Conservation (phyloP, 2,113 vertebrate species). For the Grus americana region DNA sequence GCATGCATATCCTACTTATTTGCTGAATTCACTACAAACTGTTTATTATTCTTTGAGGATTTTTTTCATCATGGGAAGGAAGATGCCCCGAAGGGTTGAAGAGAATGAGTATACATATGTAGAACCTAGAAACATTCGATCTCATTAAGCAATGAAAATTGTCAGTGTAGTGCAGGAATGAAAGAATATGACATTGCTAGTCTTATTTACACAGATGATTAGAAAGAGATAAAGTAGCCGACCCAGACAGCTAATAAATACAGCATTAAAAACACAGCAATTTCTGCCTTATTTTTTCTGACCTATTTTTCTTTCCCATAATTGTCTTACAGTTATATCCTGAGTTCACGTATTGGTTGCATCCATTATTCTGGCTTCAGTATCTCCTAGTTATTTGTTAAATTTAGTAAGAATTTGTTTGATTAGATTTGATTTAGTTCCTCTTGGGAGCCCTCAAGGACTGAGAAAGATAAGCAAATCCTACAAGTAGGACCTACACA, state of each 20-base stretch:
- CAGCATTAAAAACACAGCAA: background rate
- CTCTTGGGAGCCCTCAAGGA: slow-evolving; percentile 27
- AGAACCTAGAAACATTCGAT: slow-evolving; percentile 17
- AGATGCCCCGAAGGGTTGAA: slow-evolving; percentile 39
- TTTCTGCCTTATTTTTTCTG: slow-evolving; percentile 29
- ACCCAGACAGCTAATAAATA: slow-evolving; percentile 58
- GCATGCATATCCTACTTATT: background rate
- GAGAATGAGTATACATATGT: slow-evolving; percentile 18
- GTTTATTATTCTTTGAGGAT: background rate
- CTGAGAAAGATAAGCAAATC: slow-evolving; percentile 28
- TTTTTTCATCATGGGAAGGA: slow-evolving; percentile 30
- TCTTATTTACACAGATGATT: slow-evolving; percentile 59
- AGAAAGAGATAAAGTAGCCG: slow-evolving; percentile 56
- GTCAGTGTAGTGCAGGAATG: slow-evolving; percentile 30
- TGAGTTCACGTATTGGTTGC: background rate
- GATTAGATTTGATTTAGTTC: slow-evolving; percentile 57
- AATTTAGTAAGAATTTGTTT: slow-evolving; percentile 60
- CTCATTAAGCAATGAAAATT: slow-evolving; percentile 60
- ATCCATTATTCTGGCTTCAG: slow-evolving; percentile 20
- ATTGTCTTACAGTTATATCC: slow-evolving; percentile 13
- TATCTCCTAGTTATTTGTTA: slow-evolving; percentile 54
- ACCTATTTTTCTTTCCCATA: slow-evolving; percentile 50
- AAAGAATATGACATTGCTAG: slow-evolving; percentile 46
- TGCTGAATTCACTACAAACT: slow-evolving; percentile 36
- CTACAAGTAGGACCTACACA: background rate